Evolutionary conservation across 2,113 vertebrate species (phyloP).

Genomic region (Megaceryle torquata): DNA sequence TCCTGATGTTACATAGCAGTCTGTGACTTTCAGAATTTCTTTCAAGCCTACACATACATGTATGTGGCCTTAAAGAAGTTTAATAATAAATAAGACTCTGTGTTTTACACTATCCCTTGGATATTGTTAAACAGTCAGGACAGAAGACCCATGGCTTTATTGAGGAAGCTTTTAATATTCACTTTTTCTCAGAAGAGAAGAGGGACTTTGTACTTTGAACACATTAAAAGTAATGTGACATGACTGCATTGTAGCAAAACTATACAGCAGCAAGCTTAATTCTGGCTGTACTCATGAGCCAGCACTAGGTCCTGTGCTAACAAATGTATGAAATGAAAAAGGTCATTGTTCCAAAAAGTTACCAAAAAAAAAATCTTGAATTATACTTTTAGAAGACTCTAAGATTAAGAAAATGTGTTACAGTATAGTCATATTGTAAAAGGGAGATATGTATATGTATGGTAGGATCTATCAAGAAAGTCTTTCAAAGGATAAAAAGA

Average conservation of each 20-base stretch:
- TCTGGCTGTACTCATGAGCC: not conserved
- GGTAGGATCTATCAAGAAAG: not conserved
- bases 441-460: not conserved
- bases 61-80: not conserved
- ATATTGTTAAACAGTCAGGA: not conserved
- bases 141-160: not conserved
- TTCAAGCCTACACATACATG: not conserved
- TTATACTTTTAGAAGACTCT: not conserved
- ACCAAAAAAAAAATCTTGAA: not conserved
- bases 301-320: not conserved
- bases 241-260: not conserved
- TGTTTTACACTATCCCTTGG: not conserved
- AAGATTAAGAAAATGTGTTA: not conserved
- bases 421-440: not conserved
- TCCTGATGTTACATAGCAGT: not conserved
- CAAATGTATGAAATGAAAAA: not conserved
- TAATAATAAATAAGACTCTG: not conserved
- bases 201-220: not conserved
- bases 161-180: not conserved
- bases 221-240: not conserved
- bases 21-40: not conserved
- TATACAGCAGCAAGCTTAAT: not conserved
- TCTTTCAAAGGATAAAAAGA: not conserved
- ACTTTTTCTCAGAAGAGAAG: not conserved
- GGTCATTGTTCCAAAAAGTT: not conserved